Percentiles rank a stretch among this genome's conserved stretches.
phyloP scores from a whole-genome alignment of 2,888 invertebrate genomes.

The Ennomos fuscantarius region DNA sequence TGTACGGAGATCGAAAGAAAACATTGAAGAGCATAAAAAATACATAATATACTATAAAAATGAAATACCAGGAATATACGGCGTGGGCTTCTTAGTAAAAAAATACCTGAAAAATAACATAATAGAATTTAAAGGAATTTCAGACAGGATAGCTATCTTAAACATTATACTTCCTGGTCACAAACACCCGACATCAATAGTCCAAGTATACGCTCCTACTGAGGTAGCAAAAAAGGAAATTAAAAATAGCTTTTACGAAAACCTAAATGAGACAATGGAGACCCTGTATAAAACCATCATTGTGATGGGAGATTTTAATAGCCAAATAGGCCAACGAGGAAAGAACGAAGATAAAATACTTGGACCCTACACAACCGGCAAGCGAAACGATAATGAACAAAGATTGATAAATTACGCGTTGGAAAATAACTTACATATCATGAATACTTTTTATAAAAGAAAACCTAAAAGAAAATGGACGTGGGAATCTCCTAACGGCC shows the following conservation, averaged over 20 bases:
- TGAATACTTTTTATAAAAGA: slow-evolving; percentile 26
- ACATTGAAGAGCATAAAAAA: slow-evolving; percentile 19
- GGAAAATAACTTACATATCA: slow-evolving; percentile 11
- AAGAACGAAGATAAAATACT: slow-evolving; percentile 30
- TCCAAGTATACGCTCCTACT: slow-evolving; percentile 28
- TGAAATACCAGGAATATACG: slow-evolving; percentile 22
- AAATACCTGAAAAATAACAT: slow-evolving; percentile 20
- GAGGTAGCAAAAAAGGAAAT: slow-evolving; percentile 15
- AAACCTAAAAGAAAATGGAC: slow-evolving; percentile 32
- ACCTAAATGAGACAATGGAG: slow-evolving; percentile 10
- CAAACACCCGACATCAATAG: slow-evolving; percentile 19
- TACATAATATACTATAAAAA: slow-evolving; percentile 27
- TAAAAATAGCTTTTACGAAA: slow-evolving; percentile 17
- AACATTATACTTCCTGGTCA: slow-evolving; percentile 17
- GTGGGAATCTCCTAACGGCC: slow-evolving; percentile 36
- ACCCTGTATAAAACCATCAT: too few species aligned
- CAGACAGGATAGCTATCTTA: slow-evolving; percentile 25
- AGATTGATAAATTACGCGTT: slow-evolving; percentile 13
- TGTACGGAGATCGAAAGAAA: too few species aligned
- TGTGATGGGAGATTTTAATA: too few species aligned
- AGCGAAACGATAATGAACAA: slow-evolving; percentile 19
- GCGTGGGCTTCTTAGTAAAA: slow-evolving; percentile 26
- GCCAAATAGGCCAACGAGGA: slow-evolving; percentile 34
- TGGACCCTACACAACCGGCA: slow-evolving; percentile 18
- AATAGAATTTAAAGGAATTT: slow-evolving; percentile 25